A percentile compares a stretch with the other conserved stretches of the same genome.
phyloP scores from a whole-genome alignment of 2,113 vertebrate species.

The Phyllostomus hastatus region DNA sequence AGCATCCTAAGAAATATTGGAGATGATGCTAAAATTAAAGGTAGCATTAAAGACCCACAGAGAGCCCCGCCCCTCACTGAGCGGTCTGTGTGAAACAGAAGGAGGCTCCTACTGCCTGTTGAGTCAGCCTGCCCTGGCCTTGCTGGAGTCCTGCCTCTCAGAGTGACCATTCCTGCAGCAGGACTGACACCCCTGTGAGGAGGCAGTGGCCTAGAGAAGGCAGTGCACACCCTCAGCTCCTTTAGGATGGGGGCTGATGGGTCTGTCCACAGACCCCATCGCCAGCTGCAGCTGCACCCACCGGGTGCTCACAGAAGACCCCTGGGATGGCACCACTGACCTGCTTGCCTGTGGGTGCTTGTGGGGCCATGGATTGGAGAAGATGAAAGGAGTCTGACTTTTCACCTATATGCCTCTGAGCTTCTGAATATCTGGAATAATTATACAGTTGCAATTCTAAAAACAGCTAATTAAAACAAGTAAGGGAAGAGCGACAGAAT shows the following conservation, averaged over 20 bases:
- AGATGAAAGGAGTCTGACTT: background rate
- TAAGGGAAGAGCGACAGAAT: background rate
- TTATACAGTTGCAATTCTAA: background rate
- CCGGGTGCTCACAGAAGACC: background rate
- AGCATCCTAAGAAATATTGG: background rate
- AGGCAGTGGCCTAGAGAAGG: background rate
- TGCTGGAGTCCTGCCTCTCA: background rate
- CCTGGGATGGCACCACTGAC: rapidly evolving
- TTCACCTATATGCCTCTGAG: background rate
- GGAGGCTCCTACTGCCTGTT: background rate
- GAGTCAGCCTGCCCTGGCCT: too few species aligned
- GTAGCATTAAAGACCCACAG: background rate
- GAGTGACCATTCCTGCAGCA: background rate
- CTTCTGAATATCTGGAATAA: background rate
- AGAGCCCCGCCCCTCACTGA: background rate
- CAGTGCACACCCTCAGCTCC: background rate
- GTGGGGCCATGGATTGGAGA: background rate
- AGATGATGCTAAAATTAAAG: background rate
- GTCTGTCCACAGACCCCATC: background rate
- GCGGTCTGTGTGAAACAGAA: background rate
- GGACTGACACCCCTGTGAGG: too few species aligned
- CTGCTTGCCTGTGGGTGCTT: background rate
- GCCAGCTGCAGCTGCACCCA: background rate
- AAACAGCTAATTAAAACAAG: background rate
- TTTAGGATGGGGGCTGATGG: rapidly evolving